A percentile compares a stretch with the other conserved stretches of the same genome.
These are phyloP conservation scores for Heliothis subflexa DNA, from an alignment of 1,140 invertebrate species.

Conservation along the genomic window DNA sequence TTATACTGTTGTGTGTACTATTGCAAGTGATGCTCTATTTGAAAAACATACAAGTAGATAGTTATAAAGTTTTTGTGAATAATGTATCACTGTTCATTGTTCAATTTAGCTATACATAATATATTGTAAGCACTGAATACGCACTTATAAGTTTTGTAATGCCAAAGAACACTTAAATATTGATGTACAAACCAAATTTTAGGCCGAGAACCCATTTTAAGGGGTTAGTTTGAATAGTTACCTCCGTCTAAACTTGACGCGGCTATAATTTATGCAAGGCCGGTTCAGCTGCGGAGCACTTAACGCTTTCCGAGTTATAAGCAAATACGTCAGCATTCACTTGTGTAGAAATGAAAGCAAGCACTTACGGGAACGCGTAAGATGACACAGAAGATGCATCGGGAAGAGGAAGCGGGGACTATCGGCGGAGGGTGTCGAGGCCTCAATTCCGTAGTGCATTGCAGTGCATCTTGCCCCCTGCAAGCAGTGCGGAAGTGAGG, in stretches of 20 bases:
- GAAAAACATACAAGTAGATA: too few relatives aligned
- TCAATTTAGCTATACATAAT: not conserved
- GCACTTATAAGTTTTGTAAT: conserved; percentile 5
- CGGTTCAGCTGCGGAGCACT: conserved; percentile 26
- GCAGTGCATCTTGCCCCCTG: conserved; percentile 93
- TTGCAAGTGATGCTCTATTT: too few relatives aligned
- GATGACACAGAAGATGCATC: conserved; percentile 53
- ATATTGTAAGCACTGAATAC: not conserved
- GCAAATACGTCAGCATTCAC: conserved; percentile 20
- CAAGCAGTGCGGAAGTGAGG: conserved; percentile 97
- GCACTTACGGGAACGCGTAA: conserved; percentile 40
- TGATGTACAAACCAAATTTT: conserved; percentile 26
- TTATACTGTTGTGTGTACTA: too few relatives aligned
- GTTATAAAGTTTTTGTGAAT: too few relatives aligned
- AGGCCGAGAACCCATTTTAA: conserved; percentile 6
- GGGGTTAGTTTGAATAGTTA: conserved; percentile 25
- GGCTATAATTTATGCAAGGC: conserved; percentile 32
- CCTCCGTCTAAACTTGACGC: conserved; percentile 24
- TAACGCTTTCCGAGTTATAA: conserved; percentile 27
- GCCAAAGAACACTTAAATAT: conserved; percentile 12
- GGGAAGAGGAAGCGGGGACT: conserved; percentile 44
- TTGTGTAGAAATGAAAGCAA: conserved; percentile 35
- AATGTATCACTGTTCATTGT: not conserved
- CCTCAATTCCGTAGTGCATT: conserved; percentile 98
- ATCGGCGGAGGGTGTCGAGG: conserved; percentile 74